phyloP scores from a whole-genome alignment of 2,113 vertebrate genomes.

The Eupsittula cactorum region DNA sequence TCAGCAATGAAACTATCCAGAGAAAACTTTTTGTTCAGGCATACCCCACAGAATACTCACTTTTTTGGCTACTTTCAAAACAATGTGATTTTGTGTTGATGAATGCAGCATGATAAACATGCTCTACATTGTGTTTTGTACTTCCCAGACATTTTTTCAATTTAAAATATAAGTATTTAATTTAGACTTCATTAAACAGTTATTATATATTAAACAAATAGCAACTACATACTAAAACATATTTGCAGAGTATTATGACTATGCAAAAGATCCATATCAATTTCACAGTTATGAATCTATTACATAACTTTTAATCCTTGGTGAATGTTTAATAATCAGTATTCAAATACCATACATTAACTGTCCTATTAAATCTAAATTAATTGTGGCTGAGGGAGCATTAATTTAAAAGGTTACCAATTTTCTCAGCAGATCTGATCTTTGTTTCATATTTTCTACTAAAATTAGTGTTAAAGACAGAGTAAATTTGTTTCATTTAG shows the following conservation, averaged over 20 bases:
- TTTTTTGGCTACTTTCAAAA: neutral
- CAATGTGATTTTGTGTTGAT: neutral
- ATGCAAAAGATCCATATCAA: constrained; percentile 12
- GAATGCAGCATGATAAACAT: neutral
- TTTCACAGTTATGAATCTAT: constrained; percentile 59
- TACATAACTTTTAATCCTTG: constrained; percentile 67
- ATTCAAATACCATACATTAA: constrained; percentile 70
- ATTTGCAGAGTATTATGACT: constrained; percentile 39
- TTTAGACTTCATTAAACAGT: constrained; percentile 63
- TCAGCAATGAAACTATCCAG: neutral
- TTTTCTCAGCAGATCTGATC: constrained; percentile 68
- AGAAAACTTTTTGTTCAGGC: neutral
- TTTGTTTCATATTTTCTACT: constrained; percentile 66
- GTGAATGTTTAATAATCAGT: constrained; percentile 68
- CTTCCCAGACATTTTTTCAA: neutral
- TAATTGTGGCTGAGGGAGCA: constrained; percentile 72
- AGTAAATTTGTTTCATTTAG: constrained; percentile 64
- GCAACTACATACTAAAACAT: constrained; percentile 48
- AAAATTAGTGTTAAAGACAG: constrained; percentile 58
- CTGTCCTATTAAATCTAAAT: constrained; percentile 76
- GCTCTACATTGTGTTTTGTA: neutral
- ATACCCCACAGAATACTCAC: neutral
- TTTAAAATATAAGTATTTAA: constrained; percentile 47
- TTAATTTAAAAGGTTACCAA: constrained; percentile 73
- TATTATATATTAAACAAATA: constrained; percentile 57